Conservation (phyloP, 2,888 invertebrate species). For the Cheilosia urbana region DNA sequence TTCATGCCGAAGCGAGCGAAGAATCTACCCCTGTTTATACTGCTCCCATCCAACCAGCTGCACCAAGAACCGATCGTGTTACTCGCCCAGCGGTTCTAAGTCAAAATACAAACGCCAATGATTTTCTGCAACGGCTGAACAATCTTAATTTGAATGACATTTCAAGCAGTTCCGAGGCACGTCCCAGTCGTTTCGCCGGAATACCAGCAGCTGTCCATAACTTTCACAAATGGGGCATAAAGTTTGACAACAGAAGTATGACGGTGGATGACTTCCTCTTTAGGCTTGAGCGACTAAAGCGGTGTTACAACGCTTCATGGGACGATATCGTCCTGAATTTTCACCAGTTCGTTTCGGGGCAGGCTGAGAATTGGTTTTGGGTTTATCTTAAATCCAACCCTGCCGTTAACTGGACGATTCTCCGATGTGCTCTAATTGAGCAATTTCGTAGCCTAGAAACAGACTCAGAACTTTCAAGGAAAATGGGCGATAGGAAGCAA, state of each 20-base stretch:
- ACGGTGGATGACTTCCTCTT: constrained; percentile 13
- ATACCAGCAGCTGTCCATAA: neutral
- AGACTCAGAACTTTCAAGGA: constrained; percentile 5
- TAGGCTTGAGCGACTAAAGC: too few species aligned
- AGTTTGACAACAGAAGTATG: neutral
- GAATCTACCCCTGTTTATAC: neutral
- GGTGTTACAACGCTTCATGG: constrained; percentile 4
- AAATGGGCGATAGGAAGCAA: neutral
- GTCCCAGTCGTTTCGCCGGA: neutral
- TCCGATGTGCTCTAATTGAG: constrained; percentile 1
- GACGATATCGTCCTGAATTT: constrained; percentile 4
- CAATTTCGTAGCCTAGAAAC: constrained; percentile 23
- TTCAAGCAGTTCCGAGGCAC: neutral
- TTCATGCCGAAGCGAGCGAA: neutral
- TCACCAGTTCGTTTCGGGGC: constrained; percentile 11
- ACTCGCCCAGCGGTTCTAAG: neutral
- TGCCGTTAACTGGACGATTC: neutral
- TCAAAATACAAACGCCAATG: neutral
- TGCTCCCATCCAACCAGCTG: neutral
- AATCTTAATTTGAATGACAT: neutral
- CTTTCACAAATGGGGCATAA: constrained; percentile 8
- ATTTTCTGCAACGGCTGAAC: neutral
- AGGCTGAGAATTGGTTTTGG: constrained; percentile 8
- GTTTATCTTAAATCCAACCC: neutral
- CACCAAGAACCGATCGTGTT: neutral